phyloP scores from a whole-genome alignment of 2,113 vertebrate genomes.

The Asarcornis scutulata region DNA sequence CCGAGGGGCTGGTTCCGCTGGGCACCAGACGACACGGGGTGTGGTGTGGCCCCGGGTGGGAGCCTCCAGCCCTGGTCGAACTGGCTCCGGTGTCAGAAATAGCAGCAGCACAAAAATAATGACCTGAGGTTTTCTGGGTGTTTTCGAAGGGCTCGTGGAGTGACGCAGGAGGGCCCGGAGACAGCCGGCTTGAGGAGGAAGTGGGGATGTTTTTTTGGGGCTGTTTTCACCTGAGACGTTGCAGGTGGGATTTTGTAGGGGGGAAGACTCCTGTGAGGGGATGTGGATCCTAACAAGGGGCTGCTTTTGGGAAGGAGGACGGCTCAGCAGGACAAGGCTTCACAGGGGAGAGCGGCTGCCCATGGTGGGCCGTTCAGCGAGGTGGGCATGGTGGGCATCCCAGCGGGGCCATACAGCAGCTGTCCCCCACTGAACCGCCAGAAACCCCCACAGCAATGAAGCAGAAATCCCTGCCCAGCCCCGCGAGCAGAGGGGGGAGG shows the following conservation, averaged over 20 bases:
- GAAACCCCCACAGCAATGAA: neutral
- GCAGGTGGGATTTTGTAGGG: neutral
- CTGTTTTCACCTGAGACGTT: neutral
- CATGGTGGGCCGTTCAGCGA: neutral
- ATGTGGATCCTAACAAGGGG: neutral
- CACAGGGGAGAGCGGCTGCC: neutral
- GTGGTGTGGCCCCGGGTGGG: neutral
- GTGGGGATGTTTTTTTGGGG: neutral
- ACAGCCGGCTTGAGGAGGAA: fast-evolving
- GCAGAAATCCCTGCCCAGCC: neutral
- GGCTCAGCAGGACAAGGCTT: neutral
- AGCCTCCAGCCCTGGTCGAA: neutral
- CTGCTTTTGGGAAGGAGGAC: neutral
- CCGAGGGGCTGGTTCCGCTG: neutral
- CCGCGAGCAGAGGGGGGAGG: neutral
- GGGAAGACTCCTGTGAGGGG: neutral
- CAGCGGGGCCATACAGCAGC: fast-evolving
- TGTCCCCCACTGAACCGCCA: fast-evolving
- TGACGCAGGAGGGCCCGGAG: neutral
- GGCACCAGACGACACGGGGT: fast-evolving
- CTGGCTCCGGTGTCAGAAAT: neutral
- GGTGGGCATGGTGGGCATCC: neutral
- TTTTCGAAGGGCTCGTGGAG: neutral
- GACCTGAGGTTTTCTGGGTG: neutral
- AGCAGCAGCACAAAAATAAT: neutral